Base-by-base conservation (phyloP, 1,140 invertebrate species). In the Cardiocondyla obscurior region DNA sequence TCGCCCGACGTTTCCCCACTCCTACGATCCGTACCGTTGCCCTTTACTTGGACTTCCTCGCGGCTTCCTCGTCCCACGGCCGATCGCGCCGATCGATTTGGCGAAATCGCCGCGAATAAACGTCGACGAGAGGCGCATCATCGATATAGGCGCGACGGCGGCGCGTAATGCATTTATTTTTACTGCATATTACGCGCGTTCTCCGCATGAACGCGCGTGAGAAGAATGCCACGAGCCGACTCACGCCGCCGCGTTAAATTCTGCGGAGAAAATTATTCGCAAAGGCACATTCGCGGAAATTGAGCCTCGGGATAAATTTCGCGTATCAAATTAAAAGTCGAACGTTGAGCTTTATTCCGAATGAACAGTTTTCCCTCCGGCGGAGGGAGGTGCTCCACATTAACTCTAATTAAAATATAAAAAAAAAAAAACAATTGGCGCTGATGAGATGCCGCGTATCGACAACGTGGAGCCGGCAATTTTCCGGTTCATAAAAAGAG, bases 41-140 rank as follows among this genome's bases (percentile, higher is more conserved):
- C 74, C 74, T 79, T 79, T 79, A n/a, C n/a, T n/a, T n/a, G n/a
- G n/a, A n/a, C n/a, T 79, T 16, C 44, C 44, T n/a, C 73, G 12
- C 19, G 39, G n/a, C 74, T 77, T 77, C 74, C 74, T 67, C 74
- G 60, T 77, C 67, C 33, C 60, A 53, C 44, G 33, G 57, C n/a
- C 36, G 36, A 3, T n/a, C 28, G 39, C n/a, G 44, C 6, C 62
- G 62, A 77, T 67, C 74, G 74, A 77, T 67, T 67, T 33, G 74
- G 8, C 55, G 60, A 77, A 77, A 53, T 69, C 67, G 69, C 22
- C 19, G 62, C 74, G 74, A 69, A 79, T 79, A 79, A 79, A 79
- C 10, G 46, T 79, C 74, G 74, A 67, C 22, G 62, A 22, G 19
- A 53, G 28, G 46, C 62, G 46, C 74, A 69, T 67, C 74, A 51